Percentiles rank a stretch among this genome's conserved stretches.
Evolutionary conservation across 2,888 invertebrate species (phyloP).

Genomic region (Margaritifera margaritifera): DNA sequence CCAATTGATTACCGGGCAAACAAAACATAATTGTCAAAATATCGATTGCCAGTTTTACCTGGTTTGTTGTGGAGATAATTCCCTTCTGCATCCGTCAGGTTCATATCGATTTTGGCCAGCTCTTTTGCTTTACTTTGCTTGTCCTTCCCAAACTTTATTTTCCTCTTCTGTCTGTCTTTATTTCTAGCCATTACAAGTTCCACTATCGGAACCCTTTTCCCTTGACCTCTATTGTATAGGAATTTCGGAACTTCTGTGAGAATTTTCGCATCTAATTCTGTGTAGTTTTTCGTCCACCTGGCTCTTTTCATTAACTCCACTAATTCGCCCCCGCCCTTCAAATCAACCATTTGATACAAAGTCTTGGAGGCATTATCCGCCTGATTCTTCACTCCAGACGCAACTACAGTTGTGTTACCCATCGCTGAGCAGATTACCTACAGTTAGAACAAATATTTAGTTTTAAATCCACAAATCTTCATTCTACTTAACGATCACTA

Average conservation of each 20-base stretch:
- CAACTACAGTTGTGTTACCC: conserved; percentile 73
- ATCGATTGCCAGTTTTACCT: conserved; percentile 30
- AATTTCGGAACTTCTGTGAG: conserved; percentile 87
- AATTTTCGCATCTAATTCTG: conserved; percentile 91
- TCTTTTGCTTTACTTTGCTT: conserved; percentile 54
- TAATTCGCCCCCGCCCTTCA: conserved; percentile 87
- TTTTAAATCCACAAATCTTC: background rate
- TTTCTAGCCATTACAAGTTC: conserved; percentile 84
- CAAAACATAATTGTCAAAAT: no score
- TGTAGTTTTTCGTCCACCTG: conserved; percentile 62
- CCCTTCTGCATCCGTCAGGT: conserved; percentile 51
- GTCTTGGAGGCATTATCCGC: conserved; percentile 75
- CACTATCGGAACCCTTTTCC: conserved; percentile 90
- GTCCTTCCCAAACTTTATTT: conserved; percentile 42
- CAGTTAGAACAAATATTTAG: no score
- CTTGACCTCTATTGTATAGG: conserved; percentile 93
- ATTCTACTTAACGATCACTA: conserved; percentile 10
- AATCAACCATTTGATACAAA: conserved; percentile 89
- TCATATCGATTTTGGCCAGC: conserved; percentile 65
- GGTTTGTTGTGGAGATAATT: conserved; percentile 52
- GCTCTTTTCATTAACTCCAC: conserved; percentile 69
- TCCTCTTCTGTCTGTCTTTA: conserved; percentile 48
- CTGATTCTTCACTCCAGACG: conserved; percentile 95
- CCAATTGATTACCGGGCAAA: no score
- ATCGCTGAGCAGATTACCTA: conserved; percentile 21